Evolutionary conservation across 1,140 invertebrate species (phyloP), one percentile per base, ranked within the genome.

Genomic region (Hypothenemus hampei): DNA sequence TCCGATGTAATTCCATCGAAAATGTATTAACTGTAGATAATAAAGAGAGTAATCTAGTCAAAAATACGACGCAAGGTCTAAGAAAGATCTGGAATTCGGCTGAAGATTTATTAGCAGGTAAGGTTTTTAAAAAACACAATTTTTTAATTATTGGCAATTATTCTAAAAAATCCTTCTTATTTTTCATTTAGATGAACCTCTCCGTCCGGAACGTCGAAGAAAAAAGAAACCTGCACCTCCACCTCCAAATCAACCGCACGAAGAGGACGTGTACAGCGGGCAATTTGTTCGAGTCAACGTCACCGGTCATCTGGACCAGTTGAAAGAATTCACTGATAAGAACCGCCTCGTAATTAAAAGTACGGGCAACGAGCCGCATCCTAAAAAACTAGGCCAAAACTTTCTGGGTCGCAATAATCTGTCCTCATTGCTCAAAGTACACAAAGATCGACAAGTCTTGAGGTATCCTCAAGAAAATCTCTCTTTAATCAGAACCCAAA

Each of bases 211-310:
- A 31, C 46, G 69, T 11, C 43, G 64, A 13, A 61, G 57, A 45
- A 69, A 63, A 50, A 69, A 69, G 59, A 53, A 58, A 11, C 58
- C 50, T 26, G 65, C 65, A 3, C 67, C 68, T 23, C 65, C 63
- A n/a, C 60, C 62, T 6, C 16, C 46, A 18, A 36, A 54, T 46
- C 41, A 23, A 11, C 39, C 37, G 8, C 41, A 58, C 18, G 48
- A 52, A 26, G 52, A 63, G 15, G 63, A 66, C 46, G 54, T 71
- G 0, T 56, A 66, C 6, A 63, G 62, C 31, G 68, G 69, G 10
- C 65, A 72, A 56, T 70, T 64, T 43, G 65, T 72, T 0, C 51
- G 68, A 23, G 66, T 72, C 6, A 62, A 59, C 45, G 67, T 69
- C 19, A 56, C 57, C 41, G 21, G 53, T 13, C n/a, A n/a, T n/a